These are phyloP conservation scores for Oncorhynchus gorbuscha DNA, from an alignment of 2,113 vertebrate genomes.

Conservation along the genomic window DNA sequence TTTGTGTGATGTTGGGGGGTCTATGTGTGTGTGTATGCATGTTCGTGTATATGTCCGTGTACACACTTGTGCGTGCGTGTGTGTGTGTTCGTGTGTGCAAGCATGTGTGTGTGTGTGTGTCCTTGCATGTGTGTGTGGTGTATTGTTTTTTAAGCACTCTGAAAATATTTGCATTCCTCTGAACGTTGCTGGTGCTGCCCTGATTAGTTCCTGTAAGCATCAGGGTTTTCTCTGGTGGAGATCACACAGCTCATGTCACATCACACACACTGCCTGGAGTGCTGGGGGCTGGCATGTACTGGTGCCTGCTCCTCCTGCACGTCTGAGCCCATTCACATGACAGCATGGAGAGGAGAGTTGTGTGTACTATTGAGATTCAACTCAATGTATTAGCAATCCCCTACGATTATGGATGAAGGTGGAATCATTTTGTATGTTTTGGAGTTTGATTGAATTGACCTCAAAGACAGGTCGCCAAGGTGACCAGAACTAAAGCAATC, in stretches of 20 bases:
- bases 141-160: constrained; percentile 70
- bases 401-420: constrained; percentile 44
- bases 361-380: not conserved
- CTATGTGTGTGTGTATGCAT: constrained; percentile 14
- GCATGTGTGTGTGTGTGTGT: constrained; percentile 19
- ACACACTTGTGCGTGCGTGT: constrained; percentile 18
- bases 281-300: constrained; percentile 41
- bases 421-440: constrained; percentile 25
- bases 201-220: constrained; percentile 76
- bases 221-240: constrained; percentile 64
- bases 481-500: constrained; percentile 35
- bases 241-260: constrained; percentile 68
- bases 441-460: constrained; percentile 29
- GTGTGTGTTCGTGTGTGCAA: constrained; percentile 31
- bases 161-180: constrained; percentile 78
- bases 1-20: constrained; percentile 5
- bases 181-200: constrained; percentile 69
- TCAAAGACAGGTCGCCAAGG: constrained; percentile 34
- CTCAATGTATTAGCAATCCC: constrained; percentile 39
- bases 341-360: not conserved
- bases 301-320: constrained; percentile 24
- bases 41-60: constrained; percentile 24
- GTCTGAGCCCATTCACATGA: constrained; percentile 28
- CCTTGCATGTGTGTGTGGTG: constrained; percentile 9
- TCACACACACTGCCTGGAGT: constrained; percentile 59